A percentile compares a stretch with the other conserved stretches of the same genome.
These are phyloP conservation scores for Xiphydria camelus DNA, from an alignment of 2,888 invertebrate genomes.

Conservation along the genomic window DNA sequence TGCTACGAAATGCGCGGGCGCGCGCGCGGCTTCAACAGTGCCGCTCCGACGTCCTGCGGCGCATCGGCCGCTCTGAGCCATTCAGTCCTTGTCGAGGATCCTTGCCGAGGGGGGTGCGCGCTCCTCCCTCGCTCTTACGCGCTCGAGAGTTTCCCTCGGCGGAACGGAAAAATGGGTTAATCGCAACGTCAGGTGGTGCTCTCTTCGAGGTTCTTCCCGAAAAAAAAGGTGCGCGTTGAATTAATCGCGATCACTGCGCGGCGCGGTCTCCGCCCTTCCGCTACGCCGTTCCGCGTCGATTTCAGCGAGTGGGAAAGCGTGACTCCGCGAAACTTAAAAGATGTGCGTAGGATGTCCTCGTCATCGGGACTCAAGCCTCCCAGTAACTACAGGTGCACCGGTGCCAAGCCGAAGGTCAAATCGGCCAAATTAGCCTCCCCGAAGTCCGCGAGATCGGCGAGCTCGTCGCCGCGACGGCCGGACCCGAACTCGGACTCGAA, in stretches of 20 bases:
- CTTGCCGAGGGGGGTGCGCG: slow-evolving; percentile 41
- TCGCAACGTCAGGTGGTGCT: too few relatives aligned
- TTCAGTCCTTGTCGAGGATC: slow-evolving; percentile 49
- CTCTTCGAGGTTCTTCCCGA: too few relatives aligned
- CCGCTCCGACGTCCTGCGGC: slow-evolving; percentile 37
- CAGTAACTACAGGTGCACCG: slow-evolving; percentile 27
- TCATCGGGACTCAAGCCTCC: slow-evolving; percentile 37
- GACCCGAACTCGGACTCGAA: slow-evolving; percentile 14
- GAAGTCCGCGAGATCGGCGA: slow-evolving; percentile 22
- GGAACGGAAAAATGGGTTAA: too few relatives aligned
- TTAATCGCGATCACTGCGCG: too few relatives aligned
- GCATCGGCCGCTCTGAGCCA: slow-evolving; percentile 36
- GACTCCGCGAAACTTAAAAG: too few relatives aligned
- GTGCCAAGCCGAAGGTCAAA: slow-evolving; percentile 42
- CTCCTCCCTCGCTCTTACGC: slow-evolving; percentile 23
- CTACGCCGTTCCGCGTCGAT: too few relatives aligned
- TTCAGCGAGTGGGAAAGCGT: too few relatives aligned
- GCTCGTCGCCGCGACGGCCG: slow-evolving; percentile 19
- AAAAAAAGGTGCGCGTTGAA: too few relatives aligned
- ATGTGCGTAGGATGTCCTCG: slow-evolving; percentile 40
- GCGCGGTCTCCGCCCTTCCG: too few relatives aligned
- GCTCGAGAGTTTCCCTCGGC: too few relatives aligned
- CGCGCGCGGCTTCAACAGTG: slow-evolving; percentile 36
- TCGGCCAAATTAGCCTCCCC: slow-evolving; percentile 32
- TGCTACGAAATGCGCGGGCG: too few relatives aligned